phyloP scores from a whole-genome alignment of 2,113 vertebrate species.

The Herpailurus yagouaroundi region DNA sequence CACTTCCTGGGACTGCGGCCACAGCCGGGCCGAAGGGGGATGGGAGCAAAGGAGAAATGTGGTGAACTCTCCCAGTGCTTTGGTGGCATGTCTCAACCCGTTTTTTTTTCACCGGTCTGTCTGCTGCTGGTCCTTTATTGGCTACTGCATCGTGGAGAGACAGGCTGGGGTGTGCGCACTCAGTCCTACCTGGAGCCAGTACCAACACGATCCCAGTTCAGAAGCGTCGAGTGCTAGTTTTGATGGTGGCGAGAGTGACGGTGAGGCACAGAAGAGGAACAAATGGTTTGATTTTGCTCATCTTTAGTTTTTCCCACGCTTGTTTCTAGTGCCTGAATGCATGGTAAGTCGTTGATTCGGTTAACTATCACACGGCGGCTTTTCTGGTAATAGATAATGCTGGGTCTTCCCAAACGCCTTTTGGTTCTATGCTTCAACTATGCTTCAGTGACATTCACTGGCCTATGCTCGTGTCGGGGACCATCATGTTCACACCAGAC shows the following conservation, averaged over 20 bases:
- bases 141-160: neutral
- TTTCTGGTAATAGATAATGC: too few species aligned
- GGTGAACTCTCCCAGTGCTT: neutral
- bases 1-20: neutral
- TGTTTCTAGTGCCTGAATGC: neutral
- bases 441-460: neutral
- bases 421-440: neutral
- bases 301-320: neutral
- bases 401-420: neutral
- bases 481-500: neutral
- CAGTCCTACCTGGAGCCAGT: accelerated
- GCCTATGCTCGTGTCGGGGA: neutral
- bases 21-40: neutral
- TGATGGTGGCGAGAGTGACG: neutral
- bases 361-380: neutral
- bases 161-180: too few species aligned
- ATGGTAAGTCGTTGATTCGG: neutral
- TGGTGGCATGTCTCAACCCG: neutral
- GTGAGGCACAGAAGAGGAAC: neutral
- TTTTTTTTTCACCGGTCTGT: neutral
- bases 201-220: neutral
- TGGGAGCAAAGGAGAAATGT: neutral
- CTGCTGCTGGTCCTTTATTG: neutral
- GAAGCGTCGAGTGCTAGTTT: neutral
- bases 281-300: neutral